Conservation (phyloP, 2,113 vertebrate species). For the Crotalus tigris region DNA sequence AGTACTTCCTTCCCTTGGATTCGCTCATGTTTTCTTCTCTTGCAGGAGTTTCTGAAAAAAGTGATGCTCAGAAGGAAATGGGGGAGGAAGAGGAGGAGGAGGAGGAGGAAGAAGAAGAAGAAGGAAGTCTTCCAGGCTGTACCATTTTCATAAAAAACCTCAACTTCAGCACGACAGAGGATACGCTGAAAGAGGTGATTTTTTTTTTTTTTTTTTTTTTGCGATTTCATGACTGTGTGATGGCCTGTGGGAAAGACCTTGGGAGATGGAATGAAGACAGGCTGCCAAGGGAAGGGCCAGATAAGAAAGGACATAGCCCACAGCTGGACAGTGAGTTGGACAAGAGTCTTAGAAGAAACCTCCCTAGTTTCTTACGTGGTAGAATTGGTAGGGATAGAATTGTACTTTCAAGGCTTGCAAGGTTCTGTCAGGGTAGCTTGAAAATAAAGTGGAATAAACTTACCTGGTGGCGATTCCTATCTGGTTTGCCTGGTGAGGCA, state of each 20-base stretch:
- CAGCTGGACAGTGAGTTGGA: background rate
- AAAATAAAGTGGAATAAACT: background rate
- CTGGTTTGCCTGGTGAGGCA: background rate
- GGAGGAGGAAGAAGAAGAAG: slow-evolving; percentile 77
- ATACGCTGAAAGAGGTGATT: slow-evolving; percentile 71
- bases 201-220: slow-evolving; percentile 11
- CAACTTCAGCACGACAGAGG: slow-evolving; percentile 86
- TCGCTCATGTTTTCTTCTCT: background rate
- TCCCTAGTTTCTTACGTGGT: background rate
- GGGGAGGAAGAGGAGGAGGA: slow-evolving; percentile 33
- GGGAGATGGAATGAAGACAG: background rate
- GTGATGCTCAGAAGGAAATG: background rate
- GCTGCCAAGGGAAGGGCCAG: background rate
- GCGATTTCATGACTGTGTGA: background rate
- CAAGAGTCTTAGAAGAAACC: background rate
- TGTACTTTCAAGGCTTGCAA: background rate
- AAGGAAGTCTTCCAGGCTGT: slow-evolving; percentile 81
- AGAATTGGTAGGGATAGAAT: background rate
- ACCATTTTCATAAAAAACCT: slow-evolving; percentile 96
- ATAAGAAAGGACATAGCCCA: background rate
- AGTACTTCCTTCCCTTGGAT: too few species aligned
- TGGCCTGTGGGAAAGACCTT: background rate
- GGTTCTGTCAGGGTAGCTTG: background rate
- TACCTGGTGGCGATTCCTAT: background rate
- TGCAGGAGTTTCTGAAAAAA: slow-evolving; percentile 24